These are phyloP conservation scores for Linnaemya tessellans DNA, from an alignment of 2,888 invertebrate genomes.

Conservation along the genomic window DNA sequence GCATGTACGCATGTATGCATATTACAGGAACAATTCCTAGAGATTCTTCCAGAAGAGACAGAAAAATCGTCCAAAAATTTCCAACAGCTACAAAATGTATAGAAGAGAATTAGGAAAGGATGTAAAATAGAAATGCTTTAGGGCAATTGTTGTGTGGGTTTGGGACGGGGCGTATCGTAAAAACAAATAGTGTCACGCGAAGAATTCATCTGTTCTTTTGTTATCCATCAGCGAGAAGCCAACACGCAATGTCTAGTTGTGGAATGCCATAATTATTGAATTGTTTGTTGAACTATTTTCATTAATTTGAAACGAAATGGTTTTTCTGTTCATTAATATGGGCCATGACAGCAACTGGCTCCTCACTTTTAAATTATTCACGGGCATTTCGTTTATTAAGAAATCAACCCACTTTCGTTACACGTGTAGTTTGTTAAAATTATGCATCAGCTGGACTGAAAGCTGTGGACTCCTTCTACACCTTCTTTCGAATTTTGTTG, in stretches of 20 bases:
- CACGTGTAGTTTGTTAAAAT: not conserved
- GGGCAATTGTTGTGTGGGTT: too few relatives aligned
- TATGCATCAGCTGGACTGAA: not conserved
- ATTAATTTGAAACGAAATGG: not conserved
- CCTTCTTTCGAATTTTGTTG: not conserved
- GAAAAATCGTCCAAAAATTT: too few relatives aligned
- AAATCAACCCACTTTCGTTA: not conserved
- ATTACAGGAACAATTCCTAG: too few relatives aligned
- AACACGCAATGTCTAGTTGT: slow-evolving; percentile 1
- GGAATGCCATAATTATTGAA: not conserved
- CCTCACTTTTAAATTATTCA: not conserved
- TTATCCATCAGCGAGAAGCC: not conserved
- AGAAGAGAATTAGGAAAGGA: too few relatives aligned
- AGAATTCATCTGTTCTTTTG: not conserved
- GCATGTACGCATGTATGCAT: too few relatives aligned
- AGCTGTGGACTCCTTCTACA: not conserved
- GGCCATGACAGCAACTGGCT: not conserved
- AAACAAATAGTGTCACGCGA: slow-evolving; percentile 5
- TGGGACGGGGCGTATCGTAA: not conserved
- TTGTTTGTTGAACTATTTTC: not conserved
- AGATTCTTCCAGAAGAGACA: too few relatives aligned
- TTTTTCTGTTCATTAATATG: not conserved
- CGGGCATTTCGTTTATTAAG: not conserved
- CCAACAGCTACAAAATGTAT: too few relatives aligned
- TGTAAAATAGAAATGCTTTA: too few relatives aligned